A percentile compares a stretch with the other conserved stretches of the same genome.
Evolutionary conservation across 1,140 invertebrate species (phyloP).

Genomic region (Leptinotarsa texana): DNA sequence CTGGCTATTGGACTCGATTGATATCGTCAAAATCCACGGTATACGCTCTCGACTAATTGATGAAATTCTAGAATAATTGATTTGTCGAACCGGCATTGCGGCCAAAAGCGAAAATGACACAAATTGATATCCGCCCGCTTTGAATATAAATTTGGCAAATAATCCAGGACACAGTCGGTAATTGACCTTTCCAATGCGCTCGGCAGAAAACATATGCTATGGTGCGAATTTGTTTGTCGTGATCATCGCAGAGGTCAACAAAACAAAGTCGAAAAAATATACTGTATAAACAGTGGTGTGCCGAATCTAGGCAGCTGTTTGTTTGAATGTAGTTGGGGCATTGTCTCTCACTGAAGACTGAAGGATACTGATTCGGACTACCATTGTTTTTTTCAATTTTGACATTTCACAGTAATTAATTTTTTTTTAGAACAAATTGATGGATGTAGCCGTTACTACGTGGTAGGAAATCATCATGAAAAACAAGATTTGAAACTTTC

Average conservation of each 20-base stretch:
- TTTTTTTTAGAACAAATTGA: too few relatives aligned
- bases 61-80: not conserved
- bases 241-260: slow-evolving; percentile 1
- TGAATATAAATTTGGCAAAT: slow-evolving; percentile 8
- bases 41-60: too few relatives aligned
- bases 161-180: not conserved
- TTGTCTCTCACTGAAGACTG: too few relatives aligned
- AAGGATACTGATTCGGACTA: too few relatives aligned
- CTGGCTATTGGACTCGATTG: too few relatives aligned
- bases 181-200: not conserved
- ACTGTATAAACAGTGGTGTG: slow-evolving; percentile 2
- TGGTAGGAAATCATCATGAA: too few relatives aligned
- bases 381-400: too few relatives aligned
- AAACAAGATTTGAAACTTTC: too few relatives aligned
- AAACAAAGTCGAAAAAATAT: slow-evolving; percentile 1
- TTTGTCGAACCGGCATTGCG: not conserved
- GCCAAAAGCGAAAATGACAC: not conserved
- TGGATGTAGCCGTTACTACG: too few relatives aligned
- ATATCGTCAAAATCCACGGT: too few relatives aligned
- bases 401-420: too few relatives aligned
- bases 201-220: not conserved
- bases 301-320: not conserved
- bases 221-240: slow-evolving; percentile 1
- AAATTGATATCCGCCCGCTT: not conserved
- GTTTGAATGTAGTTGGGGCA: too few relatives aligned